Conservation (phyloP, 2,113 vertebrate species). For the Grammomys dolichurus region DNA sequence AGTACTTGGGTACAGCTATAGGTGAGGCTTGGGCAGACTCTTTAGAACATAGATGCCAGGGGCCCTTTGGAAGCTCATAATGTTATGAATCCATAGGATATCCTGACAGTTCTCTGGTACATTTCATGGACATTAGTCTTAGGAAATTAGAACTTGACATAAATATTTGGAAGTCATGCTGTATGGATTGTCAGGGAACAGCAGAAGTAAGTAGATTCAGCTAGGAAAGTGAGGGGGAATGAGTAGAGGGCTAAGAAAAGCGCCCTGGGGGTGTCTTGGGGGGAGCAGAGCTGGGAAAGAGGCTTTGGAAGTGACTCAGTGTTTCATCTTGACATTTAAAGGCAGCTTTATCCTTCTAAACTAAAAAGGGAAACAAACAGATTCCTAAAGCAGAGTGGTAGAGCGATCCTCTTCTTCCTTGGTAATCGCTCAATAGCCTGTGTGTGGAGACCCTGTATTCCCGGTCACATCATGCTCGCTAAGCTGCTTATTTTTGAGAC, state of each 20-base stretch:
- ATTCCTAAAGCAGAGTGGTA: background rate
- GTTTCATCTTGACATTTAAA: constrained; percentile 46
- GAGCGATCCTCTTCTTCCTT: background rate
- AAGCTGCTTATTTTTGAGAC: constrained; percentile 7
- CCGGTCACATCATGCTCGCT: background rate
- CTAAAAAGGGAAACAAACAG: constrained; percentile 26
- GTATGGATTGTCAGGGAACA: background rate
- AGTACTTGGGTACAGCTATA: background rate
- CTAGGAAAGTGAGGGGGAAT: background rate
- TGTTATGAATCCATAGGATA: background rate
- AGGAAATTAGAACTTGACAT: background rate
- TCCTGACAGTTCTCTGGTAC: background rate
- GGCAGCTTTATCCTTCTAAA: constrained; percentile 39
- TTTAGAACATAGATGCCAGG: background rate
- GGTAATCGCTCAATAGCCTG: background rate
- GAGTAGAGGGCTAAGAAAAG: constrained; percentile 54
- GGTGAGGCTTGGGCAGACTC: background rate
- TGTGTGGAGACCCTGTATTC: background rate
- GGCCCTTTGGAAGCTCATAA: background rate
- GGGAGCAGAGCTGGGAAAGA: background rate
- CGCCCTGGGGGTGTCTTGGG: background rate
- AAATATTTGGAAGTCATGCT: background rate
- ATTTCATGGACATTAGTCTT: background rate
- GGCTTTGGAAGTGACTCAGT: constrained; percentile 53
- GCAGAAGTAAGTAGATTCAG: constrained; percentile 8